phyloP scores from a whole-genome alignment of 2,113 vertebrate species.

The Glareola pratincola region DNA sequence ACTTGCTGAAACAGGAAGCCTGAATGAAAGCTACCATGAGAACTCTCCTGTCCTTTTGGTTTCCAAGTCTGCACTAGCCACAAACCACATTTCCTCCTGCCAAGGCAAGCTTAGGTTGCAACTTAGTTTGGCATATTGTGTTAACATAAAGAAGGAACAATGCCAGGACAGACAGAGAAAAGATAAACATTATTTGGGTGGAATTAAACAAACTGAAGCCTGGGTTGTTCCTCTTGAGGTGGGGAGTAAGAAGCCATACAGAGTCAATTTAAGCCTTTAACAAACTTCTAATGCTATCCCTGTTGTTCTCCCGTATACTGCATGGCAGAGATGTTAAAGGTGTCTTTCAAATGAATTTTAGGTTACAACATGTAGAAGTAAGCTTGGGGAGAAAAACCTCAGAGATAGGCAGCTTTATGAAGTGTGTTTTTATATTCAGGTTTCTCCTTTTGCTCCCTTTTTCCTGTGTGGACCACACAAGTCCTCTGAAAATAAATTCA shows the following conservation, averaged over 20 bases:
- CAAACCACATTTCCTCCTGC: neutral
- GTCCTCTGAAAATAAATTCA: neutral
- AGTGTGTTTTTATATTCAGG: neutral
- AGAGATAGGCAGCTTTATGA: neutral
- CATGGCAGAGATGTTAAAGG: neutral
- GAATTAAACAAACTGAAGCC: neutral
- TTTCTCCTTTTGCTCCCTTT: neutral
- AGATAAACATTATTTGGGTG: slow-evolving; percentile 11
- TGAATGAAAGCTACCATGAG: slow-evolving; percentile 8
- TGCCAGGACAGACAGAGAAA: neutral
- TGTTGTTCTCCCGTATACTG: neutral
- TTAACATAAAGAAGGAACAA: slow-evolving; percentile 1
- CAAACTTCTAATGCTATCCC: neutral
- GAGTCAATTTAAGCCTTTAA: neutral
- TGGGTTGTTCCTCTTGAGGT: neutral
- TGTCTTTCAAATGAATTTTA: neutral
- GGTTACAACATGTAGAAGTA: neutral
- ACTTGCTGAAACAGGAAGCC: neutral
- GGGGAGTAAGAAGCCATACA: neutral
- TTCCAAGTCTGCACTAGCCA: neutral
- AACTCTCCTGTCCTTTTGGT: neutral
- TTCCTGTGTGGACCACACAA: neutral
- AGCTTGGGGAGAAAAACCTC: neutral
- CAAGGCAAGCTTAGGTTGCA: neutral
- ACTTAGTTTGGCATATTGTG: neutral